phyloP scores from a whole-genome alignment of 2,113 vertebrate genomes.

The Lates calcarifer region DNA sequence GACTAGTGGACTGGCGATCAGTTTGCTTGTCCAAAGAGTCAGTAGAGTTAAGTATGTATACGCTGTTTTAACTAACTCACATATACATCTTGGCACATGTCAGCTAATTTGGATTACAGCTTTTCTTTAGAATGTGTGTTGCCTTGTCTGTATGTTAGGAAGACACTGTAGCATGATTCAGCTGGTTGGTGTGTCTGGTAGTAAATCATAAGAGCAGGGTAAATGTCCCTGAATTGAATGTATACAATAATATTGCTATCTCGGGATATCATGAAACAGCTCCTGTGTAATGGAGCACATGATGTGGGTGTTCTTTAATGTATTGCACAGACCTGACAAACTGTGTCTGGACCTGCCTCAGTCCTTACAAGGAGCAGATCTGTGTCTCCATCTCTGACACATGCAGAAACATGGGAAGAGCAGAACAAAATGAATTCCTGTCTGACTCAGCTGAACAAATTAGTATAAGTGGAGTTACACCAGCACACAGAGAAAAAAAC shows the following conservation, averaged over 20 bases:
- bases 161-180: background rate
- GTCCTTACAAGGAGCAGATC: slow-evolving; percentile 53
- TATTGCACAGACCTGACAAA: slow-evolving; percentile 40
- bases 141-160: no score
- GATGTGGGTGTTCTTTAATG: slow-evolving; percentile 48
- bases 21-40: no score
- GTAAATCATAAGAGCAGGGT: no score
- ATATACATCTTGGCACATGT: no score
- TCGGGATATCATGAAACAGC: slow-evolving; percentile 4
- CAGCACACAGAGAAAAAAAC: slow-evolving; percentile 10
- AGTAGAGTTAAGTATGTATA: no score
- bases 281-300: slow-evolving; percentile 37
- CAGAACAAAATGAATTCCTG: slow-evolving; percentile 61
- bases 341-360: slow-evolving; percentile 66
- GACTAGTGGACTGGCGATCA: no score
- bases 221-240: background rate
- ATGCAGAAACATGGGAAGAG: slow-evolving; percentile 52
- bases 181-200: no score
- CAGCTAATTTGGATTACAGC: no score
- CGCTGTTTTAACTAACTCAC: no score
- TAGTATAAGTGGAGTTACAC: slow-evolving; percentile 27
- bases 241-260: background rate
- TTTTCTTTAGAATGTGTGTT: no score
- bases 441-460: slow-evolving; percentile 62
- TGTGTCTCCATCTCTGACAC: slow-evolving; percentile 45